Conservation (phyloP, 2,888 invertebrate genomes). For the Chironomus tentans region DNA sequence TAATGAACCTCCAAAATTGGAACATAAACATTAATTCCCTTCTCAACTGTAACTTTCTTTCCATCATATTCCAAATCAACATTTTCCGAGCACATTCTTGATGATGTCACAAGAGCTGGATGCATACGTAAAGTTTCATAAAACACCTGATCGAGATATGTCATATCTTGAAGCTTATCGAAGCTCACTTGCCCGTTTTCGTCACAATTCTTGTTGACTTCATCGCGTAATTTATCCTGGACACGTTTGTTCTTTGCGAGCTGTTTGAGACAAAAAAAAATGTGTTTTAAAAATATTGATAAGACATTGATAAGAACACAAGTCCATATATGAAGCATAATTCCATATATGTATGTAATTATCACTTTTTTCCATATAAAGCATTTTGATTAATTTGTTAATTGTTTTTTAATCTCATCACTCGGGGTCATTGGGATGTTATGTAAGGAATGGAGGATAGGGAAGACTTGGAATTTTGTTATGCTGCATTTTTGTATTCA, state of each 20-base stretch:
- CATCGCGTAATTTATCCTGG: slow-evolving; percentile 33
- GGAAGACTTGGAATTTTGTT: no score
- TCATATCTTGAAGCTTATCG: slow-evolving; percentile 32
- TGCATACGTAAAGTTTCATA: slow-evolving; percentile 35
- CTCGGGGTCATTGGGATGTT: no score
- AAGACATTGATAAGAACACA: no score
- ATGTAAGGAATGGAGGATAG: no score
- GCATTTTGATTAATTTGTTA: no score
- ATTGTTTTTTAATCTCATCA: no score
- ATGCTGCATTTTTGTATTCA: no score
- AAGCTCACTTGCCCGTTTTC: slow-evolving; percentile 20
- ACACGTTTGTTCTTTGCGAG: slow-evolving; percentile 15
- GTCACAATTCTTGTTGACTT: not conserved
- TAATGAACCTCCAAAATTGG: slow-evolving; percentile 29
- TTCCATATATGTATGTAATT: no score
- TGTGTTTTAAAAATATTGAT: no score
- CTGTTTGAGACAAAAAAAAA: not conserved
- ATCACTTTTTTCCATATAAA: no score
- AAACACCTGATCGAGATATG: slow-evolving; percentile 35
- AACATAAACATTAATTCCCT: slow-evolving; percentile 31
- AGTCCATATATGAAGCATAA: no score
- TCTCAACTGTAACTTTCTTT: slow-evolving; percentile 34
- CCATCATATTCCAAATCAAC: slow-evolving; percentile 31
- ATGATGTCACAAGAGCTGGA: slow-evolving; percentile 30
- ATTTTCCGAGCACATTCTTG: slow-evolving; percentile 35